Conservation (phyloP, 2,888 invertebrate genomes). For the Dendrolimus pini region DNA sequence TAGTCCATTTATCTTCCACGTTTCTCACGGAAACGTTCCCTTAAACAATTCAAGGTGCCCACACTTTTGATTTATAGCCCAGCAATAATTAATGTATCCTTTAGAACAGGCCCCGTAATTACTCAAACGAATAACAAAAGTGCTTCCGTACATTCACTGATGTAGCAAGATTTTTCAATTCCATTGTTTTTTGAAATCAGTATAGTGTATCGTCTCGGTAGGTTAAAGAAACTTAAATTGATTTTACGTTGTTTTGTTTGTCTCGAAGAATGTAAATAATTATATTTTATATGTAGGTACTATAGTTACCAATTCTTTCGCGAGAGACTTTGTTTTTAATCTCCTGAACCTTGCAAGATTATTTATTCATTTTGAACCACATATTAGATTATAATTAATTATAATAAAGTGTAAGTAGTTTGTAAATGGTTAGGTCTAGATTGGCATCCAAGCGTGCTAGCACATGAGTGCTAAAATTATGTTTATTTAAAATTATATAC, state of each 20-base stretch:
- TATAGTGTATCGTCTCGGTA: not conserved
- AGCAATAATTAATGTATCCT: conserved; percentile 11
- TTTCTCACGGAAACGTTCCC: not conserved
- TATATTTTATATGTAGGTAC: not conserved
- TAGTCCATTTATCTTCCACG: not conserved
- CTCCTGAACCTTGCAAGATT: not conserved
- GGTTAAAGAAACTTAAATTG: not conserved
- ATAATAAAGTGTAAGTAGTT: no score
- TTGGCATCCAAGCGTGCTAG: no score
- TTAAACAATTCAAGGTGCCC: conserved; percentile 21
- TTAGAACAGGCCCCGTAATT: conserved; percentile 15
- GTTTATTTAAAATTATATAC: no score
- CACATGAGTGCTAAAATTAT: no score
- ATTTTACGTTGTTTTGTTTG: not conserved
- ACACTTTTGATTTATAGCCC: conserved; percentile 6
- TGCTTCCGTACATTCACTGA: conserved; percentile 26
- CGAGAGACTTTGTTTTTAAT: not conserved
- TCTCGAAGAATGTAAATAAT: not conserved
- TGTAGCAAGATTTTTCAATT: not conserved
- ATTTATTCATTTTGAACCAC: no score
- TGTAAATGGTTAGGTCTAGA: no score
- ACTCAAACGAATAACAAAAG: conserved; percentile 8
- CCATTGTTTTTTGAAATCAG: conserved; percentile 3
- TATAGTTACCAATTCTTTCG: not conserved
- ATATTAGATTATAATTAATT: no score